These are phyloP conservation scores for Acanthococcus lagerstroemiae DNA, from an alignment of 2,888 invertebrate genomes.

Conservation along the genomic window DNA sequence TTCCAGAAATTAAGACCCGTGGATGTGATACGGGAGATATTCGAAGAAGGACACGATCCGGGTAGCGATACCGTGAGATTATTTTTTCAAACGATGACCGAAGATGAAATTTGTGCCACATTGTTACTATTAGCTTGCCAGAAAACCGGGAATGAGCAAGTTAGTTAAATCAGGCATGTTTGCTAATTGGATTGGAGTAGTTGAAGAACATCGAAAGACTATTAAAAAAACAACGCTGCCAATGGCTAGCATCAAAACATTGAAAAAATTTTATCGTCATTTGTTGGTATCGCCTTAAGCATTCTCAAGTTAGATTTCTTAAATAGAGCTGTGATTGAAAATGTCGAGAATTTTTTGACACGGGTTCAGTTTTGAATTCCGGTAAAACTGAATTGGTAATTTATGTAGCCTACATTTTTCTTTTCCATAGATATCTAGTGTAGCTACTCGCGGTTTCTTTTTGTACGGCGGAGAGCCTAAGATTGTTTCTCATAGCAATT, in stretches of 20 bases:
- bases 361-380: too few relatives aligned
- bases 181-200: too few relatives aligned
- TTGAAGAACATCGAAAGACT: too few relatives aligned
- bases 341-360: too few relatives aligned
- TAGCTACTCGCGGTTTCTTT: constrained; percentile 83
- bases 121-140: constrained; percentile 77
- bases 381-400: too few relatives aligned
- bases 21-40: constrained; percentile 71
- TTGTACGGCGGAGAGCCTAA: constrained; percentile 73
- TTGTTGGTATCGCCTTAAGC: too few relatives aligned
- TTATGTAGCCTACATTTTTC: too few relatives aligned
- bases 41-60: constrained; percentile 72
- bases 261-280: not conserved
- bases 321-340: too few relatives aligned
- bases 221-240: too few relatives aligned
- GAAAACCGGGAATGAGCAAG: constrained; percentile 39
- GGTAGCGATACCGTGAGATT: constrained; percentile 74
- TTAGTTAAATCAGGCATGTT: too few relatives aligned
- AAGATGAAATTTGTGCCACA: constrained; percentile 82
- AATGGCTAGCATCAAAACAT: too few relatives aligned
- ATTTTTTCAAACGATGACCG: constrained; percentile 73
- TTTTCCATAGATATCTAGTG: constrained; percentile 15
- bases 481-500: constrained; percentile 22
- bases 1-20: constrained; percentile 75
- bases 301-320: too few relatives aligned